Evolutionary conservation across 2,113 vertebrate genomes (phyloP).

Genomic region (Ameiurus melas): DNA sequence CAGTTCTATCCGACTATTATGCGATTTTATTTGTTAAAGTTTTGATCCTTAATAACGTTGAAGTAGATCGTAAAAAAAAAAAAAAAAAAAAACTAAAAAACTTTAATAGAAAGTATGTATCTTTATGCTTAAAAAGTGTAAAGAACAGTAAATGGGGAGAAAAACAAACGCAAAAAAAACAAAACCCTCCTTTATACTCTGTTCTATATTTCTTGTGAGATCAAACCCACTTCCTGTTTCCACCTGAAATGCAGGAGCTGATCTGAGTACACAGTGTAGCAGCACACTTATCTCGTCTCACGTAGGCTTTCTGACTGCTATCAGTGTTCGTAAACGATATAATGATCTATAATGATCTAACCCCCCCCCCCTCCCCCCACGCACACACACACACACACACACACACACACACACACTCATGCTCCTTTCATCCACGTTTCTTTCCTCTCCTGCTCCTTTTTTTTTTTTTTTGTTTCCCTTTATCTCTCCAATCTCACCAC

Average conservation of each 20-base stretch:
- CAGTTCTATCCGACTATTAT: not conserved
- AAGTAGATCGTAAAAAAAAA: too few species aligned
- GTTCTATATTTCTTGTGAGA: not conserved
- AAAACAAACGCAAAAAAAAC: not conserved
- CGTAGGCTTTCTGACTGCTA: not conserved
- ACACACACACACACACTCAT: conserved; percentile 44
- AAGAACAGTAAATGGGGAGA: not conserved
- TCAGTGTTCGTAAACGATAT: not conserved
- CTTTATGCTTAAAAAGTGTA: not conserved
- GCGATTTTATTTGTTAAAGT: not conserved
- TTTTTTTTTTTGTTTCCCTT: not conserved
- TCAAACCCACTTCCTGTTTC: conserved; percentile 21
- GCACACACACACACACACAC: conserved; percentile 9
- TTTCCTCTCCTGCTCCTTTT: conserved; percentile 48
- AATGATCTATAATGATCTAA: not conserved
- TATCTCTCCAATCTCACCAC: conserved; percentile 21
- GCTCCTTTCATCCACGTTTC: not conserved
- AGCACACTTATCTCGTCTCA: conserved; percentile 8
- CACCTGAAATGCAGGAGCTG: not conserved
- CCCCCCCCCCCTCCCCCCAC: conserved; percentile 48
- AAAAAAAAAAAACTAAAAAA: too few species aligned
- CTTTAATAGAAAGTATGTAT: too few species aligned
- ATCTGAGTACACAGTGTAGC: not conserved
- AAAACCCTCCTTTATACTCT: not conserved
- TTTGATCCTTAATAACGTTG: not conserved